phyloP scores from a whole-genome alignment of 2,888 invertebrate genomes.

The Gibbula magus region DNA sequence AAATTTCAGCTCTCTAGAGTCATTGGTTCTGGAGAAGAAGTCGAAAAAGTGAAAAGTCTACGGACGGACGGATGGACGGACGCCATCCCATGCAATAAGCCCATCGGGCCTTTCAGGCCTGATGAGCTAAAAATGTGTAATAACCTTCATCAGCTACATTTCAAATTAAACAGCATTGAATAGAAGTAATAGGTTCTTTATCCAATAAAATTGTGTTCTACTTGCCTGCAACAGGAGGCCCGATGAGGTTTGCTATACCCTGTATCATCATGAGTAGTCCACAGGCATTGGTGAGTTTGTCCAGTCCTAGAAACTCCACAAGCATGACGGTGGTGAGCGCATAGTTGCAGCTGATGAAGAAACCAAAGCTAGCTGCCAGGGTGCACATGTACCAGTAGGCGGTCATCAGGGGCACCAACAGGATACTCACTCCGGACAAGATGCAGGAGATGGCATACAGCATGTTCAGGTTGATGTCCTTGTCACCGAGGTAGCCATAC shows the following conservation, averaged over 20 bases:
- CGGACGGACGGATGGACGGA: too few species aligned
- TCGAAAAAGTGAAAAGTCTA: too few species aligned
- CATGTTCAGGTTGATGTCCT: conserved; percentile 85
- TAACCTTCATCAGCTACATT: too few species aligned
- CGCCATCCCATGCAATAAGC: too few species aligned
- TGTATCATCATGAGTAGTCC: conserved; percentile 90
- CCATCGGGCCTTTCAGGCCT: too few species aligned
- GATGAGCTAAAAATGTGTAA: too few species aligned
- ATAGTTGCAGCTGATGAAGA: conserved; percentile 94
- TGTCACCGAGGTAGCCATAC: conserved; percentile 92
- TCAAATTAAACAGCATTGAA: too few species aligned
- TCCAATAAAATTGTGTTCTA: not conserved
- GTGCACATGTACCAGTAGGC: conserved; percentile 58
- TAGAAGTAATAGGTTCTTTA: too few species aligned
- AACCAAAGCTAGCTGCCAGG: conserved; percentile 81
- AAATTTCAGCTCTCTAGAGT: too few species aligned
- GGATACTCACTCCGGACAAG: conserved; percentile 74
- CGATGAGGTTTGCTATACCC: conserved; percentile 91
- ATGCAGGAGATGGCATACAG: conserved; percentile 87
- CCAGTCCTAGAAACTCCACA: conserved; percentile 91
- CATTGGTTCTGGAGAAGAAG: too few species aligned
- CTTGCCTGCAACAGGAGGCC: conserved; percentile 91
- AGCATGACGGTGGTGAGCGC: conserved; percentile 89
- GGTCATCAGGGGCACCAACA: conserved; percentile 63
- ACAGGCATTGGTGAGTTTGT: conserved; percentile 92